A percentile compares a stretch with the other conserved stretches of the same genome.
phyloP scores from a whole-genome alignment of 2,113 vertebrate genomes.

The sheep (Ovis aries) region ARS-UI_Ramb_v3.0 NC_056071.1:51277001-51277500 shows the following conservation, averaged over 20 bases:
- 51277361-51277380: background rate
- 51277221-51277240: background rate
- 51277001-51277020: accelerated
- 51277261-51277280: background rate
- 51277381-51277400: background rate
- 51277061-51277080: background rate
- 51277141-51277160: background rate
- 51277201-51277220: background rate
- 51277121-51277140: background rate
- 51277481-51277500: background rate
- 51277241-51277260: background rate
- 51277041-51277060: background rate
- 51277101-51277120: background rate
- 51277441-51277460: background rate
- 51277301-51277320: background rate
- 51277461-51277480: background rate
- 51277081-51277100: background rate
- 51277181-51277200: background rate
- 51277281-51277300: background rate
- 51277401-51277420: background rate
- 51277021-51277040: background rate
- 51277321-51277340: background rate
- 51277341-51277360: background rate
- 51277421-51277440: background rate
- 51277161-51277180: background rate